Percentiles rank a stretch among this genome's conserved stretches.
Conservation (phyloP, 2,888 invertebrate species). For the Stictocephala bisonia region DNA sequence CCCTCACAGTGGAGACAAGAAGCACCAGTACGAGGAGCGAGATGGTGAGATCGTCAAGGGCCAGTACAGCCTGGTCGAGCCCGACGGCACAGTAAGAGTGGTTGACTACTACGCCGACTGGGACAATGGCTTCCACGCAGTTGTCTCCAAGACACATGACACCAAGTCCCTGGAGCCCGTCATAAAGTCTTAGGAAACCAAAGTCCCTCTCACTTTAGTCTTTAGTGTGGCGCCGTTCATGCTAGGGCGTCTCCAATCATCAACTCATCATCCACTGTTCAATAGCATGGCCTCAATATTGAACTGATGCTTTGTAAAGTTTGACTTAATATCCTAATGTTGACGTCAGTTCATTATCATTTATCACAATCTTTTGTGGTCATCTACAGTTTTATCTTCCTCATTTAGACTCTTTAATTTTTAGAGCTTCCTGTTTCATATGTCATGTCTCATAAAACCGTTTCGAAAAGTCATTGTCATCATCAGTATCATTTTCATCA, state of each 20-base stretch:
- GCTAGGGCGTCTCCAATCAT: not conserved
- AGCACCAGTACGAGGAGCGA: conserved; percentile 78
- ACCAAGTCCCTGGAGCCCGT: conserved; percentile 45
- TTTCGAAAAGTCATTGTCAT: too few relatives aligned
- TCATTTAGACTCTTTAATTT: too few relatives aligned
- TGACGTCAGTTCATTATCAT: too few relatives aligned
- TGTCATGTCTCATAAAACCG: too few relatives aligned
- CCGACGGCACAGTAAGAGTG: conserved; percentile 79
- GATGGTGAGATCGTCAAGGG: conserved; percentile 80
- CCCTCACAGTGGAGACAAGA: conserved; percentile 79
- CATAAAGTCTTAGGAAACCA: conserved; percentile 47
- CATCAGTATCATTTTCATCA: too few relatives aligned
- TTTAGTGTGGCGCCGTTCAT: not conserved
- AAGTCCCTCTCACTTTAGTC: not conserved
- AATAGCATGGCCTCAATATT: too few relatives aligned
- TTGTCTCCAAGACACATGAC: conserved; percentile 64
- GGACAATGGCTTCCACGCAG: conserved; percentile 82
- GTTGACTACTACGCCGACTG: conserved; percentile 82
- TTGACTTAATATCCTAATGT: too few relatives aligned
- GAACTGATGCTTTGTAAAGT: too few relatives aligned
- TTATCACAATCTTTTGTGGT: too few relatives aligned
- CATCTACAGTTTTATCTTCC: too few relatives aligned
- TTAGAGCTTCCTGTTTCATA: too few relatives aligned
- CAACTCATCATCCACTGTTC: too few relatives aligned
- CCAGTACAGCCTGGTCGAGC: conserved; percentile 69